Evolutionary conservation across 2,797 vertebrate genomes (phyloP).

Genomic region (Myotis pilosus): DNA sequence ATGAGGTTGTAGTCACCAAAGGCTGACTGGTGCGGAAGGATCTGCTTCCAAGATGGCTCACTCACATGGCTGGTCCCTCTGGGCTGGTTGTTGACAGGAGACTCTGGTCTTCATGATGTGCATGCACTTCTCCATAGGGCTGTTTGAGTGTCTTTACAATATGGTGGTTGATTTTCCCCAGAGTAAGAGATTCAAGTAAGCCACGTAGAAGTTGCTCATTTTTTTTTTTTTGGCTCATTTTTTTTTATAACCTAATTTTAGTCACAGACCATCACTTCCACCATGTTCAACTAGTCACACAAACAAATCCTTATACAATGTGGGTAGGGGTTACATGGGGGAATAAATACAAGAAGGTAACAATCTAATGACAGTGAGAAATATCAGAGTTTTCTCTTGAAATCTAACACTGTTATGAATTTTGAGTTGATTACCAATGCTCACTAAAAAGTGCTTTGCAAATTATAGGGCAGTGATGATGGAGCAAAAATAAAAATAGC

Average conservation of each 20-base stretch:
- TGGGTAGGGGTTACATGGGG: not conserved
- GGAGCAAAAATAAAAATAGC: not conserved
- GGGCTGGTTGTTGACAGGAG: not conserved
- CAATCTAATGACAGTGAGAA: not conserved
- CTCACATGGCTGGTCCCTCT: not conserved
- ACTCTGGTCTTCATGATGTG: not conserved
- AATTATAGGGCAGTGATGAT: not conserved
- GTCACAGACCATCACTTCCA: not conserved
- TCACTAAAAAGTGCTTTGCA: constrained; percentile 31
- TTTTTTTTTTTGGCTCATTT: not conserved
- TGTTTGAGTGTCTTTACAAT: too few species aligned
- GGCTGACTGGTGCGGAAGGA: not conserved
- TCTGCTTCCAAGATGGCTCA: not conserved
- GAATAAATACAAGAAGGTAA: not conserved
- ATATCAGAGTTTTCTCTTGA: not conserved
- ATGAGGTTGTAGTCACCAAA: not conserved
- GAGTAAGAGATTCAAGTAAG: not conserved
- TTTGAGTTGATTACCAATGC: constrained; percentile 18
- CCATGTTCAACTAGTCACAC: not conserved
- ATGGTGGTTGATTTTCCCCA: not conserved
- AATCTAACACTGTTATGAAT: not conserved
- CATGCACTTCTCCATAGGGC: not conserved
- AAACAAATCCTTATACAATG: not conserved
- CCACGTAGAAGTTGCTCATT: not conserved
- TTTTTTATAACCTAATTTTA: not conserved